Base-by-base conservation (phyloP, 1,140 invertebrate genomes). In the Meloidogyne exigua region DNA sequence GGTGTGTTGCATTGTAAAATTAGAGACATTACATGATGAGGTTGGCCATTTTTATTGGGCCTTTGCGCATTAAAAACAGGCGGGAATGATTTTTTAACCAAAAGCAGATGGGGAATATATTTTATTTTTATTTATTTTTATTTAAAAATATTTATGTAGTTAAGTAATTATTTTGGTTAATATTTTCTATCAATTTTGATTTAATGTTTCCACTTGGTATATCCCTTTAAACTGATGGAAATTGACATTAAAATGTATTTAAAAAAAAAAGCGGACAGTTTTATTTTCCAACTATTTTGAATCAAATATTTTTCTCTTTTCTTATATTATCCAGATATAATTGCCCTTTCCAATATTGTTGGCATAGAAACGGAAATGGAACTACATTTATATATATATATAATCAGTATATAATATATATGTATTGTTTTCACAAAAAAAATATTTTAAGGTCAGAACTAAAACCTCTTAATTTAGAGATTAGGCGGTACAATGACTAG, bases 21-120 rank as follows among this genome's bases (percentile, higher is more conserved):
- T 57, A 57, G 49, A n/a, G 49, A n/a, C 49, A 57, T 57, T 57
- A 57, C 49, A 57, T 57, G 49, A 57, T n/a, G 49, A 57, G 49
- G 49, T 9, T n/a, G 49, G 44, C 44, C 44, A 18, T 49, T 49
- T 44, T 44, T 18, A 18, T 15, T 18, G 15, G 44, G 44, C 15
- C 15, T 49, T 49, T 49, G 42, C 44, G 44, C 44, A 49, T 13
- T 49, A 49, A 49, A 49, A 49, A 49, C 36, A 18, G 44, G 44
- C 2, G 18, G 5, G 44, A 49, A 7, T 49, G 44, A 10, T 18
- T n/a, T 57, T 32, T 57, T 57, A n/a, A n/a, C n/a, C 49, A 5
- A 57, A 18, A n/a, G 18, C 49, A 57, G 49, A 57, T 57, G 49
- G 49, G 7, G 18, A 57, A 57, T 57, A 57, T 57, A 57, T 49